A percentile compares a stretch with the other conserved stretches of the same genome.
Evolutionary conservation across 1,140 invertebrate genomes (phyloP).

Genomic region (Procambarus virginalis): DNA sequence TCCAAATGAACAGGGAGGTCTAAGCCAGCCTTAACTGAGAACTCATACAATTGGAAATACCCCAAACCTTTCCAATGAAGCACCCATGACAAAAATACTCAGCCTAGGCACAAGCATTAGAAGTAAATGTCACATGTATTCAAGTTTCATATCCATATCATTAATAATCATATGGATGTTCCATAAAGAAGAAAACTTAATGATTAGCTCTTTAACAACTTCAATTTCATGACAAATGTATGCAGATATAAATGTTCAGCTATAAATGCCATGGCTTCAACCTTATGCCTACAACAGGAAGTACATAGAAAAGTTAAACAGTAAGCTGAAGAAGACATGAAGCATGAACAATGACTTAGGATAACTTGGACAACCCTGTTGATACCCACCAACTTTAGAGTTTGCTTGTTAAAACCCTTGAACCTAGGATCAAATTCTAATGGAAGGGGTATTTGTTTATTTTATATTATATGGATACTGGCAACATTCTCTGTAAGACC

Average conservation of each 20-base stretch:
- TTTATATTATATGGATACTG: background rate
- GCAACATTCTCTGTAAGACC: background rate
- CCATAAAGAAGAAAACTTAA: background rate
- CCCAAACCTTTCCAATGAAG: constrained; percentile 29
- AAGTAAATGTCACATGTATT: background rate
- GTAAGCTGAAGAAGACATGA: constrained; percentile 27
- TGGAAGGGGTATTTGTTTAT: background rate
- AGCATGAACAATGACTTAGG: constrained; percentile 36
- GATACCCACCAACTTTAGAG: background rate
- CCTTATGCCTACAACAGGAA: constrained; percentile 19
- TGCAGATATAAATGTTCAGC: constrained; percentile 5
- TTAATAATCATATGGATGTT: background rate
- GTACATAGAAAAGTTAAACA: constrained; percentile 35
- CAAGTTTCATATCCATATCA: constrained; percentile 2
- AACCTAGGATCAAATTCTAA: background rate
- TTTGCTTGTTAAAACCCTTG: background rate
- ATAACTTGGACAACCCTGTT: constrained; percentile 49
- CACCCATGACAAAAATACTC: constrained; percentile 16
- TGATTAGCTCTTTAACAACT: background rate
- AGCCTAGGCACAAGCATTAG: background rate
- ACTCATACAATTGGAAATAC: background rate
- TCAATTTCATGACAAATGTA: background rate
- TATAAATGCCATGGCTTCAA: constrained; percentile 15
- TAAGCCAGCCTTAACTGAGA: constrained; percentile 45
- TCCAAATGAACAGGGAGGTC: constrained; percentile 44